These are phyloP conservation scores for Rotaria macrura DNA, from an alignment of 2,888 invertebrate species.

Conservation along the genomic window DNA sequence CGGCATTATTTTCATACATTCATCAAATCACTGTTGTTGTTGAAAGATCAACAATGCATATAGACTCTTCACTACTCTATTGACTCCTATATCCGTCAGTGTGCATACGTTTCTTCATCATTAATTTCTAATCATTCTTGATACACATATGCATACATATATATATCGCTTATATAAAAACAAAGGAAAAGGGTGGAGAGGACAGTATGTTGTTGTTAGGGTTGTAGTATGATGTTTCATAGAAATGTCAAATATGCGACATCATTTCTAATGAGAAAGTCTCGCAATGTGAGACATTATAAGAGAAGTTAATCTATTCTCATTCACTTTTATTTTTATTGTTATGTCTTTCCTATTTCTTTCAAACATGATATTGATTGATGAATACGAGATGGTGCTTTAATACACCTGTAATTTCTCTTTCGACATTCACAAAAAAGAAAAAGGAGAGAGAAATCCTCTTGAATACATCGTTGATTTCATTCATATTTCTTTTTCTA, in stretches of 20 bases:
- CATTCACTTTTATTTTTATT: neutral
- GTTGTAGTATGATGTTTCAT: neutral
- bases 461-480: no score
- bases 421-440: neutral
- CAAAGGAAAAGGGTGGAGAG: neutral
- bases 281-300: neutral
- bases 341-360: neutral
- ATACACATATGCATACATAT: neutral
- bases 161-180: neutral
- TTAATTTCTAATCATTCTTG: neutral
- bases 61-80: neutral
- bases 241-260: slow-evolving; percentile 12
- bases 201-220: neutral
- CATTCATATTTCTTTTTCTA: neutral
- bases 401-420: neutral
- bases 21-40: neutral
- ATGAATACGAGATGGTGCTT: neutral
- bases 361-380: neutral
- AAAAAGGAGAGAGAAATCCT: no score
- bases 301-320: neutral
- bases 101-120: neutral
- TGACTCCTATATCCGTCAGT: neutral
- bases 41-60: neutral
- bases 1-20: neutral
- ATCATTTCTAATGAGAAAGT: slow-evolving; percentile 11